Evolutionary conservation across 1,140 invertebrate species (phyloP), one percentile per base, ranked within the genome.

Genomic region (Lamellibrachia luymesi): DNA sequence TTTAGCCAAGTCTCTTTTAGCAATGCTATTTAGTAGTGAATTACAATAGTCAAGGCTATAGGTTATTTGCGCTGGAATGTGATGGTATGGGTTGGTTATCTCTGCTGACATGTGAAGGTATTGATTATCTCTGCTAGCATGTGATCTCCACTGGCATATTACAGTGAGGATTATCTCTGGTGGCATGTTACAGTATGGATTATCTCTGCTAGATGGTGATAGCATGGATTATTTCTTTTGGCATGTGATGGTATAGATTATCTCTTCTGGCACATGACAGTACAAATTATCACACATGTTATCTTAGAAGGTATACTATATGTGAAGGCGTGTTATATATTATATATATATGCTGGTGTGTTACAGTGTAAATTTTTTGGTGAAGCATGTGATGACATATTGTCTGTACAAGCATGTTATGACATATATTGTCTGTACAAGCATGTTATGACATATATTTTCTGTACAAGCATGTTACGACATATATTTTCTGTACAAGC

Each of bases 181-280:
- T 90, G 38, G 91, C 89, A 27, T 93, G 49, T 92, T 64, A 91
- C 89, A 89, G 13, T 92, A 92, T 92, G 25, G 51, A 50, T 89
- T 56, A 91, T 51, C 22, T n/a, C 89, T 91, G 89, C 90, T 91
- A 90, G 93, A 93, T 93, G 80, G 51, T 93, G 89, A 93, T 92
- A 51, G 92, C 92, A 91, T 17, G 17, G 64, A 80, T 80, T 80
- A 17, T 80, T 22, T 80, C 5, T 80, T 8, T 17, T 80, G 17
- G 52, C 0, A 80, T 22, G 25, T 80, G 64, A 8, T 80, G 25
- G 17, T 22, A 80, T 80, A 17, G 17, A 80, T 80, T 17, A 80
- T 80, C 64, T 22, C 13, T 80, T 17, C 64, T 6, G 17, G 7
- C 64, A 80, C 64, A 80, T 80, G 5, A 8, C 13, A 80, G 64